A percentile compares a stretch with the other conserved stretches of the same genome.
Conservation (phyloP, 2,113 vertebrate species). For the Eidolon helvum region DNA sequence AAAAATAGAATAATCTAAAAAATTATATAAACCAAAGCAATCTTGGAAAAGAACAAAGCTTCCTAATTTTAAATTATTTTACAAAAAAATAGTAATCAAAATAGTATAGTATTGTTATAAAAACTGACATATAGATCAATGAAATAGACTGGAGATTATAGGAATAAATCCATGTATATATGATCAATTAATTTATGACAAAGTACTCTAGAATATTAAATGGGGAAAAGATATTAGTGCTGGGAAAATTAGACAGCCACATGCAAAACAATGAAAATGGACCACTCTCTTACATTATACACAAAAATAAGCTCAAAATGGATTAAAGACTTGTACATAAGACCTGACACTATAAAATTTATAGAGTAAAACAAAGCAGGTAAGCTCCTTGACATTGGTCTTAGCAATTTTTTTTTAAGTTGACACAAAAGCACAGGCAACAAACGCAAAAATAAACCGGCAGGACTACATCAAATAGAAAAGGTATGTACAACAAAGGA, state of each 20-base stretch:
- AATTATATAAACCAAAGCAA: background rate
- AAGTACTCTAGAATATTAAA: background rate
- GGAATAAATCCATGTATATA: too few species aligned
- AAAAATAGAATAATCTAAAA: too few species aligned
- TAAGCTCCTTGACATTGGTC: background rate
- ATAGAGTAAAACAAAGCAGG: background rate
- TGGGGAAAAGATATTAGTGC: background rate
- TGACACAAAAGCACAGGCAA: too few species aligned
- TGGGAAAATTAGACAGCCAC: background rate
- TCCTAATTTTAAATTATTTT: background rate
- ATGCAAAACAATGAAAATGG: background rate
- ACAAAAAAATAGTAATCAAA: background rate
- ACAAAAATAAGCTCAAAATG: too few species aligned
- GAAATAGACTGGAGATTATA: too few species aligned
- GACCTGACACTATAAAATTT: background rate
- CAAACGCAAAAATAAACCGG: too few species aligned
- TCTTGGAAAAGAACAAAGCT: background rate
- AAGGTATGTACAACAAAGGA: background rate
- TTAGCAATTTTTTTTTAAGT: background rate
- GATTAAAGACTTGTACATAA: background rate
- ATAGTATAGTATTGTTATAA: background rate
- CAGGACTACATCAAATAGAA: background rate
- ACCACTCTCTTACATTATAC: background rate
- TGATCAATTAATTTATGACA: too few species aligned
- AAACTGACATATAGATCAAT: background rate